Evolutionary conservation across 2,797 vertebrate species (phyloP).

Genomic region (Typhlichthys eigenmanni): DNA sequence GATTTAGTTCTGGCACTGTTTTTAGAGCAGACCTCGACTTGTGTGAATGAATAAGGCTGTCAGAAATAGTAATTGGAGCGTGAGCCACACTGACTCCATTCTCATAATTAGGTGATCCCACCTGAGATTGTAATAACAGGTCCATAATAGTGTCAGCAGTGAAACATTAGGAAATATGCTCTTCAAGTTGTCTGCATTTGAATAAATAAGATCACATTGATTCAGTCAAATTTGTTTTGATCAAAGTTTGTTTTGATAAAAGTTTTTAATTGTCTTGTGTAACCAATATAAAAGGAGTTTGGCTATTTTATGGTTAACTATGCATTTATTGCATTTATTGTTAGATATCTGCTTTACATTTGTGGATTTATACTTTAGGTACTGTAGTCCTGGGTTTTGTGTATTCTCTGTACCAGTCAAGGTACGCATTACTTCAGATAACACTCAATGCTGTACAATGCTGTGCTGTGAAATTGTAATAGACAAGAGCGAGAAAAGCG

Average conservation of each 20-base stretch:
- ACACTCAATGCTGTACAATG: too few species aligned
- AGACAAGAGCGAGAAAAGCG: not conserved
- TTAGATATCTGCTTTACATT: too few species aligned
- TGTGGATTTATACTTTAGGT: too few species aligned
- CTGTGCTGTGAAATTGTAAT: not conserved
- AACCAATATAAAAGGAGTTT: too few species aligned
- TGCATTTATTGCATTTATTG: too few species aligned
- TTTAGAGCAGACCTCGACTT: constrained; percentile 12
- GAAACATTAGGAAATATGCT: constrained; percentile 9
- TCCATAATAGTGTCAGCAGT: not conserved
- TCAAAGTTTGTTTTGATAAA: too few species aligned
- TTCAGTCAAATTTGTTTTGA: too few species aligned
- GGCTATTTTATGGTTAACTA: too few species aligned
- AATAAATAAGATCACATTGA: not conserved
- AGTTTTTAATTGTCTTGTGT: too few species aligned
- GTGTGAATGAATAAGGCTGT: constrained; percentile 36
- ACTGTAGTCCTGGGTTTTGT: too few species aligned
- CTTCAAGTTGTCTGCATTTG: constrained; percentile 5
- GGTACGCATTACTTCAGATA: too few species aligned
- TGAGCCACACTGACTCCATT: constrained; percentile 30
- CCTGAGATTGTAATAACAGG: constrained; percentile 26
- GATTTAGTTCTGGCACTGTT: constrained; percentile 14
- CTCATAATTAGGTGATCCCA: constrained; percentile 49
- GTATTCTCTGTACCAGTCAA: too few species aligned
- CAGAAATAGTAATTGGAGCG: constrained; percentile 64